Percentiles rank a stretch among this genome's conserved stretches.
Conservation (phyloP, 2,113 vertebrate species). For the Orthonyx spaldingii region DNA sequence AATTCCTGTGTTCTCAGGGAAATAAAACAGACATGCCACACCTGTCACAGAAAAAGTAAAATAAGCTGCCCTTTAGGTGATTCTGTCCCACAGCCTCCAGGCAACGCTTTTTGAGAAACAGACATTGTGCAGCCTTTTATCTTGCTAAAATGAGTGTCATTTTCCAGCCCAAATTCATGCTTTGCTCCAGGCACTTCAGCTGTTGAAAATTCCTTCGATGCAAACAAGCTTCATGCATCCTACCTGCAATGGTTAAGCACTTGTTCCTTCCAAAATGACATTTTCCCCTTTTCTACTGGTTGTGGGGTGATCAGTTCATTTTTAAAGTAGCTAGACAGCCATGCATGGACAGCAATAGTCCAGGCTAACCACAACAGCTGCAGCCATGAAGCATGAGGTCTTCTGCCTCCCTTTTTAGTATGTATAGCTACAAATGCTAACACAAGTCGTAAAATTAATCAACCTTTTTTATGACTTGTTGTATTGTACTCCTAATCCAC, state of each 20-base stretch:
- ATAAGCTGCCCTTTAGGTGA: background rate
- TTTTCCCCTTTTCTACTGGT: background rate
- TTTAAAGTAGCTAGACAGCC: background rate
- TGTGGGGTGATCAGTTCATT: background rate
- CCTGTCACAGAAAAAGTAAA: background rate
- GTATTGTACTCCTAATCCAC: background rate
- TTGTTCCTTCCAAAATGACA: background rate
- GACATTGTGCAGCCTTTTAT: background rate
- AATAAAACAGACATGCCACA: background rate
- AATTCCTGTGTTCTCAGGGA: background rate
- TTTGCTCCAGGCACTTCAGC: background rate
- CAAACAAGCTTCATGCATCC: background rate
- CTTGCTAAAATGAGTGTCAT: background rate
- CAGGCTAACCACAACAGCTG: background rate
- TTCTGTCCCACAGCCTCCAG: background rate
- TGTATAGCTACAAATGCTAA: background rate
- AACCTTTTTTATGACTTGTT: constrained; percentile 17
- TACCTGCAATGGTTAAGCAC: background rate
- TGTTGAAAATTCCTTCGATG: background rate
- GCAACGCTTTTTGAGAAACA: background rate
- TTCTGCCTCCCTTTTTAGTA: background rate
- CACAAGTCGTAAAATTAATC: constrained; percentile 16
- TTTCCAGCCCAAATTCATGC: background rate
- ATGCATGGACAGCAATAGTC: background rate
- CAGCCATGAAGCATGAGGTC: background rate